These are phyloP conservation scores for Florisuga fusca DNA, from an alignment of 2,797 vertebrate genomes.

Conservation along the genomic window DNA sequence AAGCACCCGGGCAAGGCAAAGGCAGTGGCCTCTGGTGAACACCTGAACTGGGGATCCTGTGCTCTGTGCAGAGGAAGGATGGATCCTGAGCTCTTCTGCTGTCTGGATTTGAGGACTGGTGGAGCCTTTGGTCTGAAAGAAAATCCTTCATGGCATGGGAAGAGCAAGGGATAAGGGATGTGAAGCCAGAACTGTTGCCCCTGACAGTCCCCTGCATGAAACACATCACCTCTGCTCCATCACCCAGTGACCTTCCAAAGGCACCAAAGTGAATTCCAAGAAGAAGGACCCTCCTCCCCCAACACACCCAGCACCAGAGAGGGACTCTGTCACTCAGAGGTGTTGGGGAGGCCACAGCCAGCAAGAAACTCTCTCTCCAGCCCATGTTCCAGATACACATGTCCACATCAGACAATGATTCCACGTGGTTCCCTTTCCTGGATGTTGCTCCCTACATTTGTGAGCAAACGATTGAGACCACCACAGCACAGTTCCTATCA, in stretches of 20 bases:
- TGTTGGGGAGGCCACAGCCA: background rate
- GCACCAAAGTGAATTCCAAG: background rate
- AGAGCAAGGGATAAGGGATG: background rate
- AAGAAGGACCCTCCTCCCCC: rapidly evolving
- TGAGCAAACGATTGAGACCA: background rate
- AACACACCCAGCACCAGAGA: background rate
- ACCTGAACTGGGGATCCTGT: background rate
- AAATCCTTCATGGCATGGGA: background rate
- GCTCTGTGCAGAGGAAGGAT: background rate
- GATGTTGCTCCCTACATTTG: background rate
- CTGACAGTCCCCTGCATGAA: background rate
- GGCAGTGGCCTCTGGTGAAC: background rate
- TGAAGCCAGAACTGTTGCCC: background rate
- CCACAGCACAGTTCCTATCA: background rate
- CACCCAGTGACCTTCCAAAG: background rate
- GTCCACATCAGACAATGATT: background rate
- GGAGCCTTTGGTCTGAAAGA: background rate
- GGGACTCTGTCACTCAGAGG: background rate
- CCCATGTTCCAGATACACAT: background rate
- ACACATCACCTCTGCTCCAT: rapidly evolving
- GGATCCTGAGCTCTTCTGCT: background rate
- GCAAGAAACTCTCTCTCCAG: background rate
- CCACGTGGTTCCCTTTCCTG: background rate
- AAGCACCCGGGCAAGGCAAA: background rate
- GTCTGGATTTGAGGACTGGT: background rate